A percentile compares a stretch with the other conserved stretches of the same genome.
phyloP scores from a whole-genome alignment of 2,113 vertebrate species.

The Eudorcas thomsonii region DNA sequence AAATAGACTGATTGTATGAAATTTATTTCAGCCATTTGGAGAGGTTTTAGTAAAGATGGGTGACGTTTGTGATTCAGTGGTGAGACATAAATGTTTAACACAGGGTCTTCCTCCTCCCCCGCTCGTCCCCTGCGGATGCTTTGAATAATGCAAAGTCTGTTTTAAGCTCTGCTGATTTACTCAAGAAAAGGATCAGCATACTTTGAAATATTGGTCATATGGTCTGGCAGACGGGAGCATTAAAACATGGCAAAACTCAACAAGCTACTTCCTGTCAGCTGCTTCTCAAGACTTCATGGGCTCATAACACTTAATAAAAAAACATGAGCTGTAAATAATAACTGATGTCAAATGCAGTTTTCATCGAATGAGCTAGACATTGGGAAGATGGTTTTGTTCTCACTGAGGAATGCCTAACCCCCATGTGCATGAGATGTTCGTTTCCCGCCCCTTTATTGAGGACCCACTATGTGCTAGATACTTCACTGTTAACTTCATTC shows the following conservation, averaged over 20 bases:
- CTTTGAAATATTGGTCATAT: constrained; percentile 72
- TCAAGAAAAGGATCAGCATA: constrained; percentile 63
- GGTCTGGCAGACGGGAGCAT: constrained; percentile 61
- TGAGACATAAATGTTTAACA: constrained; percentile 77
- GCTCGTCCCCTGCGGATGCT: constrained; percentile 50
- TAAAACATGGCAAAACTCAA: constrained; percentile 72
- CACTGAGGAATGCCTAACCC: neutral
- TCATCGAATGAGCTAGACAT: neutral
- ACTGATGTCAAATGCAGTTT: constrained; percentile 46
- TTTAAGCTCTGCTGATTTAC: constrained; percentile 73
- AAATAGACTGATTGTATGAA: constrained; percentile 75
- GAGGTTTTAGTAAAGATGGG: constrained; percentile 77
- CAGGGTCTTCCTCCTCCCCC: constrained; percentile 53
- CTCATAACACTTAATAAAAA: constrained; percentile 58
- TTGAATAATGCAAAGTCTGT: constrained; percentile 75
- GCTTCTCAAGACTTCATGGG: constrained; percentile 38
- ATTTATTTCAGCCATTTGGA: constrained; percentile 75
- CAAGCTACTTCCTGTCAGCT: constrained; percentile 60
- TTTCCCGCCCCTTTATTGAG: neutral
- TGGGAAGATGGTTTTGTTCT: constrained; percentile 23
- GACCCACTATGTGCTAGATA: neutral
- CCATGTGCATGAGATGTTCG: neutral
- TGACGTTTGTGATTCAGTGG: constrained; percentile 65
- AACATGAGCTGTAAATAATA: constrained; percentile 64
- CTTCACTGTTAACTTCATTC: neutral